These are phyloP conservation scores for Dryococelus australis DNA, from an alignment of 2,888 invertebrate species.

Conservation along the genomic window DNA sequence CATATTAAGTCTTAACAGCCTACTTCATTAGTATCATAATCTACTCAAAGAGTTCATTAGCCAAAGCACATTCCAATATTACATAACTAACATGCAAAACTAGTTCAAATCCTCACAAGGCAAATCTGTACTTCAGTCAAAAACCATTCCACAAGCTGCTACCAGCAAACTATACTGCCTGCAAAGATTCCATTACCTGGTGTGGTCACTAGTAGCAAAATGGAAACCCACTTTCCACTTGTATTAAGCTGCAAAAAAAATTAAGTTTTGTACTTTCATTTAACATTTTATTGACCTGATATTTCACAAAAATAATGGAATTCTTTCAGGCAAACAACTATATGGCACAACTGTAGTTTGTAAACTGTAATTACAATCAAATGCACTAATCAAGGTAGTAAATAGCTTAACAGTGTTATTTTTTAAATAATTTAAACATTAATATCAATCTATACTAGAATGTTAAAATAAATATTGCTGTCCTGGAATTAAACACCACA, in stretches of 20 bases:
- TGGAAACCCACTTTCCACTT: background rate
- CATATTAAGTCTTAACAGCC: no score
- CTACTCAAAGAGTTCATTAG: background rate
- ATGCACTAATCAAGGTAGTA: no score
- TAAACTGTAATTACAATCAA: no score
- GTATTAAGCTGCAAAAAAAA: background rate
- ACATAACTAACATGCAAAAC: background rate
- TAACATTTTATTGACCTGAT: background rate
- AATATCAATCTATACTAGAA: no score
- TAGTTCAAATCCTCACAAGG: background rate
- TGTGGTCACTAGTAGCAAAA: background rate
- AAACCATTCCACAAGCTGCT: background rate
- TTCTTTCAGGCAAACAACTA: no score
- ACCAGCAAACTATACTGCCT: background rate
- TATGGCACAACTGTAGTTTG: no score
- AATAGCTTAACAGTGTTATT: no score
- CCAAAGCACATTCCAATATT: background rate
- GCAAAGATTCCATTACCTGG: background rate
- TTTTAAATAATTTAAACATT: no score
- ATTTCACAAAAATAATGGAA: no score
- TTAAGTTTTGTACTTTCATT: background rate
- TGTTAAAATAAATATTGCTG: no score
- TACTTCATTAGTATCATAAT: background rate
- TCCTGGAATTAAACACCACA: no score
- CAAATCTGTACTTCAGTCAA: background rate